Percentiles rank a stretch among this genome's conserved stretches.
These are phyloP conservation scores for Exocentrus adspersus DNA, from an alignment of 2,888 invertebrate genomes.

Conservation along the genomic window DNA sequence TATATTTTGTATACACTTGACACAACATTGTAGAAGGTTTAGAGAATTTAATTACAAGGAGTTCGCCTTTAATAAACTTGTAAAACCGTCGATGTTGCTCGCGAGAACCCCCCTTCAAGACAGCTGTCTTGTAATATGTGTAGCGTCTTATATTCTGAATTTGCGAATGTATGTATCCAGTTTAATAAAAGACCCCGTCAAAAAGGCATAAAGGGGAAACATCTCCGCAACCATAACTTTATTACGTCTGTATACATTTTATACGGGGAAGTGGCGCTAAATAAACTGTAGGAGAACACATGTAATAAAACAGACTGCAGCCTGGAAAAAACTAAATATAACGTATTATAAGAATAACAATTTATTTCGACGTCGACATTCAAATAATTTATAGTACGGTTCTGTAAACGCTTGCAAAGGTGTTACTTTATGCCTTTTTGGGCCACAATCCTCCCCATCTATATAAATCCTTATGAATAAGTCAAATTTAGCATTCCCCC, in stretches of 20 bases:
- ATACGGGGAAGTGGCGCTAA: conserved; percentile 22
- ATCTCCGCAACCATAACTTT: conserved; percentile 24
- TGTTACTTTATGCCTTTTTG: conserved; percentile 5
- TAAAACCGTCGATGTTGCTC: too few species aligned
- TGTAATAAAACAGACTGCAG: background rate
- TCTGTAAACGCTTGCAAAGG: conserved; percentile 2
- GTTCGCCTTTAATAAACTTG: too few species aligned
- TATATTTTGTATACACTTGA: too few species aligned
- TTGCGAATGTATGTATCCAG: conserved; percentile 14
- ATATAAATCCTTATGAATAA: conserved; percentile 12
- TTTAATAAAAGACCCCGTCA: conserved; percentile 25
- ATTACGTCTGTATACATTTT: conserved; percentile 25
- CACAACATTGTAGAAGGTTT: too few species aligned
- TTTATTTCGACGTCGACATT: too few species aligned
- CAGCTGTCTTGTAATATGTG: too few species aligned
- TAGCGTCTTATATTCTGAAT: conserved; percentile 7
- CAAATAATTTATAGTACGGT: background rate
- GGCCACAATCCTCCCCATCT: conserved; percentile 9
- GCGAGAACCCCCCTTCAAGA: background rate
- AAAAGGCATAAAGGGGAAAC: conserved; percentile 22
- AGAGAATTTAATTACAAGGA: too few species aligned
- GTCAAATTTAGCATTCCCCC: conserved; percentile 14
- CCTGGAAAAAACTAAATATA: too few species aligned
- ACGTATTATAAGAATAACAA: too few species aligned
- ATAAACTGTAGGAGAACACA: conserved; percentile 13